These are phyloP conservation scores for Hetaerina americana DNA, from an alignment of 1,140 invertebrate species.

Conservation along the genomic window DNA sequence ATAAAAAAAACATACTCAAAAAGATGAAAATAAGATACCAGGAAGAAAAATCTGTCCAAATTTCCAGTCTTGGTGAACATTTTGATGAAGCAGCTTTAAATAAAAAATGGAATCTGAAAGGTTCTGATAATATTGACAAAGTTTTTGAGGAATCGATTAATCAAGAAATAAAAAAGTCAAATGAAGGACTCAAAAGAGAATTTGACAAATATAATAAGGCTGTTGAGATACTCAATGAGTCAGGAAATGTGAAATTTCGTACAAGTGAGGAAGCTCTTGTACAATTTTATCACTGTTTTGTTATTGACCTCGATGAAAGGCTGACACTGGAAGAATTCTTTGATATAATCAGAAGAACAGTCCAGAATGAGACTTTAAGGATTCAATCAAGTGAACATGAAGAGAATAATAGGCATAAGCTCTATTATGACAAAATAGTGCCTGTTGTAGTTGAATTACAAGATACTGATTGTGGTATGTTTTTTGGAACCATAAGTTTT, in stretches of 20 bases:
- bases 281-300: not conserved
- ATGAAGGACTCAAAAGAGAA: not conserved
- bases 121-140: not conserved
- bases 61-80: not conserved
- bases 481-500: no score
- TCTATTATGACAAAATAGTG: no score
- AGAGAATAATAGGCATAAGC: no score
- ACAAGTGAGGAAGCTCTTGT: not conserved
- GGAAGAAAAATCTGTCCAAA: not conserved
- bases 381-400: not conserved
- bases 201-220: not conserved
- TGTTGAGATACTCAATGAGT: not conserved
- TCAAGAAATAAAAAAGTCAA: not conserved
- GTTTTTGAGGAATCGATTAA: not conserved
- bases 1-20: not conserved
- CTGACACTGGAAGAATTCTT: not conserved
- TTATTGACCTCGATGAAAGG: not conserved
- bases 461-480: no score
- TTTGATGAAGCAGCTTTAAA: not conserved
- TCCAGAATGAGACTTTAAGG: not conserved
- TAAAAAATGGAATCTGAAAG: not conserved
- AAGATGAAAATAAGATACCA: not conserved
- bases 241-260: not conserved
- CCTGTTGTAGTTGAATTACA: no score
- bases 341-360: not conserved